Evolutionary conservation across 2,797 vertebrate genomes (phyloP).

Genomic region (Huso huso): DNA sequence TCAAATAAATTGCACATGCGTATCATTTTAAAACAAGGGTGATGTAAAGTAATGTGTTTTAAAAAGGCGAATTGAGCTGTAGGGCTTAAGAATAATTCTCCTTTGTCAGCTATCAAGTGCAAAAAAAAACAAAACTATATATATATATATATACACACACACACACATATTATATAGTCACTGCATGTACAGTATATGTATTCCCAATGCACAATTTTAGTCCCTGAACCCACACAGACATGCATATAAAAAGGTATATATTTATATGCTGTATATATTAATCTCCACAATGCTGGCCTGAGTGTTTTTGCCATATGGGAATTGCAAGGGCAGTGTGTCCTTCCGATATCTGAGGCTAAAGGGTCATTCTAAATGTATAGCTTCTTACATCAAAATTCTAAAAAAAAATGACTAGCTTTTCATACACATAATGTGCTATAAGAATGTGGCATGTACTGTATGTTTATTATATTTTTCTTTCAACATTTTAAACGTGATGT

Average conservation of each 20-base stretch:
- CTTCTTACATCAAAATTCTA: slow-evolving; percentile 20
- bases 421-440: no score
- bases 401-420: no score
- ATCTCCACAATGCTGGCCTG: slow-evolving; percentile 55
- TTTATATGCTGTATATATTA: slow-evolving; percentile 64
- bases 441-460: no score
- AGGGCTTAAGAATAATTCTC: slow-evolving; percentile 36
- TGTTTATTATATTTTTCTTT: no score
- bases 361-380: slow-evolving; percentile 64
- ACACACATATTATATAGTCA: no score
- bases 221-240: slow-evolving; percentile 41
- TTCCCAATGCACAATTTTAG: slow-evolving; percentile 37
- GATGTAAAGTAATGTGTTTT: slow-evolving; percentile 38
- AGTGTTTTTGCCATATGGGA: slow-evolving; percentile 59
- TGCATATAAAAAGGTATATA: slow-evolving; percentile 65
- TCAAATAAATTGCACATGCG: slow-evolving; percentile 57
- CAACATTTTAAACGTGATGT: no score
- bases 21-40: slow-evolving; percentile 57
- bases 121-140: slow-evolving; percentile 32
- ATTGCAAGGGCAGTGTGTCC: slow-evolving; percentile 49
- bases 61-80: slow-evolving; percentile 13
- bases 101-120: slow-evolving; percentile 51
- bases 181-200: slow-evolving; percentile 34
- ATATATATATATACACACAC: no score
- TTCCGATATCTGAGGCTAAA: slow-evolving; percentile 51